Evolutionary conservation across 2,888 invertebrate genomes (phyloP).

Genomic region (Lithophane socia): DNA sequence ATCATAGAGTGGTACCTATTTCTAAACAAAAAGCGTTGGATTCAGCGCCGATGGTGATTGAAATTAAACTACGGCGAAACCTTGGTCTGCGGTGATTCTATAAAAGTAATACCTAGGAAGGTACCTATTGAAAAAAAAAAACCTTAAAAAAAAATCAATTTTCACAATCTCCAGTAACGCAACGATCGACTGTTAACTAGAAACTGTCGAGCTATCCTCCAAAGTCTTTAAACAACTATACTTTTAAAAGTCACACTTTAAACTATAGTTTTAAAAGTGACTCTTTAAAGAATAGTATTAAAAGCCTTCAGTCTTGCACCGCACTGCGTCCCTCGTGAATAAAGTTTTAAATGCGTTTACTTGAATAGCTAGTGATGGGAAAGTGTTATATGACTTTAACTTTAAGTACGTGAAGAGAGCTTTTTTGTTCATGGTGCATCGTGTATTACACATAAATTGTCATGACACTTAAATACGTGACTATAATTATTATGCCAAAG

Average conservation of each 20-base stretch:
- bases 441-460: too few relatives aligned
- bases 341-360: constrained; percentile 38
- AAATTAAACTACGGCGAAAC: too few relatives aligned
- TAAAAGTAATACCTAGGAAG: too few relatives aligned
- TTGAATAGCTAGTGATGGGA: constrained; percentile 29
- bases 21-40: not conserved
- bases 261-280: constrained; percentile 42
- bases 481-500: not conserved
- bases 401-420: not conserved
- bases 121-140: not conserved
- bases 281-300: constrained; percentile 37
- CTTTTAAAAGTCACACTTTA: constrained; percentile 33
- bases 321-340: not conserved
- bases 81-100: not conserved
- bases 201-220: not conserved
- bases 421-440: not conserved
- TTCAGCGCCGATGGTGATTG: too few relatives aligned
- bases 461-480: not conserved
- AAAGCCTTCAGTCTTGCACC: constrained; percentile 28
- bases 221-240: constrained; percentile 18
- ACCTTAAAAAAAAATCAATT: not conserved
- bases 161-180: not conserved
- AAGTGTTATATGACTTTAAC: not conserved
- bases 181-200: constrained; percentile 5
- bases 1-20: not conserved